These are phyloP conservation scores for Dipodomys merriami DNA, from an alignment of 2,113 vertebrate genomes.

Conservation along the genomic window DNA sequence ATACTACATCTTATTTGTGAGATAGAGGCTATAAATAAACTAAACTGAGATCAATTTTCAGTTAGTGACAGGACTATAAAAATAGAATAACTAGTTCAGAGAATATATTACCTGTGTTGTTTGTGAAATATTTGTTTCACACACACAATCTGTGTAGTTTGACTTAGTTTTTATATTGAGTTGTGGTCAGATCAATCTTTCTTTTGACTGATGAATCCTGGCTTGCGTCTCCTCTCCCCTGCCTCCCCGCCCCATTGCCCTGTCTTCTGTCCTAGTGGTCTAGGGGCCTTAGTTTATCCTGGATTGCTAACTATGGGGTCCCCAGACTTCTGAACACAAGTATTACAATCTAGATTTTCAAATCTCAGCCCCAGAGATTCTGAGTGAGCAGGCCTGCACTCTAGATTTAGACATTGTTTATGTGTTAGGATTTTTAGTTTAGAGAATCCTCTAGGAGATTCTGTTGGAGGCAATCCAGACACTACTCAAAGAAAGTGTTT, in stretches of 20 bases:
- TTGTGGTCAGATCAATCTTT: not conserved
- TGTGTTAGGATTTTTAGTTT: not conserved
- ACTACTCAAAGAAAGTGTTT: not conserved
- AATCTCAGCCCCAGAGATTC: not conserved
- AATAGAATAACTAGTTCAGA: not conserved
- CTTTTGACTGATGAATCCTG: not conserved
- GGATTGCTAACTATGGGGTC: not conserved
- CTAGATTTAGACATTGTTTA: no score
- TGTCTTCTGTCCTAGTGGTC: not conserved
- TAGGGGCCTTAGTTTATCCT: not conserved
- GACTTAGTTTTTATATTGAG: not conserved
- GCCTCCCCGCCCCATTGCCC: no score
- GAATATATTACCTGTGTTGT: not conserved
- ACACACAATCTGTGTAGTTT: not conserved
- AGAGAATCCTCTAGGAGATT: not conserved
- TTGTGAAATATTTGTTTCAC: not conserved
- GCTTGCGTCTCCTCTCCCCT: not conserved
- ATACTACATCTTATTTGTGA: not conserved
- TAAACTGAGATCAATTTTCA: conserved; percentile 2
- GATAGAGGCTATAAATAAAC: not conserved
- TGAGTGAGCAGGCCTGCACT: not conserved
- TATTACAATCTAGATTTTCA: not conserved
- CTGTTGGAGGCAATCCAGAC: not conserved
- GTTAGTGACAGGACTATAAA: not conserved
- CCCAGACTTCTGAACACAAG: not conserved